A percentile compares a stretch with the other conserved stretches of the same genome.
These are phyloP conservation scores for Leptopilina boulardi DNA, from an alignment of 1,140 invertebrate species.

Conservation along the genomic window DNA sequence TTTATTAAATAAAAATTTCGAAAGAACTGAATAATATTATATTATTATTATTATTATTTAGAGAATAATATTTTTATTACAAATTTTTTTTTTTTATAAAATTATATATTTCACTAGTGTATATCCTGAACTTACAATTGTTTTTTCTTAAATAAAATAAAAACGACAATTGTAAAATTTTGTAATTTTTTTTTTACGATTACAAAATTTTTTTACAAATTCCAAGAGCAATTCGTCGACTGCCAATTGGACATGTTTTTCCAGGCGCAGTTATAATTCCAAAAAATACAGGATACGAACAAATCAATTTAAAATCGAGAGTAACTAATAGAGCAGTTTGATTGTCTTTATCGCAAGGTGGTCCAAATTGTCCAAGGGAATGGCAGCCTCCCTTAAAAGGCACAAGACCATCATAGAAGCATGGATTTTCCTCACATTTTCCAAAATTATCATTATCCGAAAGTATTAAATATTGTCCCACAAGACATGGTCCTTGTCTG, in stretches of 20 bases:
- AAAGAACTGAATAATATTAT: too few species aligned
- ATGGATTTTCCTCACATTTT: slow-evolving; percentile 79
- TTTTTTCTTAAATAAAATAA: too few species aligned
- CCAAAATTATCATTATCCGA: slow-evolving; percentile 75
- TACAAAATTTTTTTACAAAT: slow-evolving; percentile 52
- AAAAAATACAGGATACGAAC: background rate
- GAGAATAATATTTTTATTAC: too few species aligned
- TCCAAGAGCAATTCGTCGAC: slow-evolving; percentile 59
- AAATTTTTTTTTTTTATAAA: too few species aligned
- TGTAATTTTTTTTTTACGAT: background rate
- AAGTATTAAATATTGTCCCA: slow-evolving; percentile 78
- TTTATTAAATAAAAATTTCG: too few species aligned
- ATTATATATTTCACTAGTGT: too few species aligned
- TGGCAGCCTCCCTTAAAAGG: slow-evolving; percentile 75
- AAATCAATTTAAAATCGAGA: background rate
- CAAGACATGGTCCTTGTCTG: slow-evolving; percentile 79
- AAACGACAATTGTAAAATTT: too few species aligned
- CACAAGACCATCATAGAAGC: slow-evolving; percentile 74
- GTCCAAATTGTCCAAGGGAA: slow-evolving; percentile 66
- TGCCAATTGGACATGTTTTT: slow-evolving; percentile 62
- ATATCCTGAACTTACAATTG: too few species aligned
- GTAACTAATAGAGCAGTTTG: background rate
- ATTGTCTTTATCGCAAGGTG: slow-evolving; percentile 65
- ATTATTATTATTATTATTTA: too few species aligned
- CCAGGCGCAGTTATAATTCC: slow-evolving; percentile 56